These are phyloP conservation scores for cat (Felis catus) DNA, from an alignment of 2,113 vertebrate species.

Conservation along the genomic window DNA sequence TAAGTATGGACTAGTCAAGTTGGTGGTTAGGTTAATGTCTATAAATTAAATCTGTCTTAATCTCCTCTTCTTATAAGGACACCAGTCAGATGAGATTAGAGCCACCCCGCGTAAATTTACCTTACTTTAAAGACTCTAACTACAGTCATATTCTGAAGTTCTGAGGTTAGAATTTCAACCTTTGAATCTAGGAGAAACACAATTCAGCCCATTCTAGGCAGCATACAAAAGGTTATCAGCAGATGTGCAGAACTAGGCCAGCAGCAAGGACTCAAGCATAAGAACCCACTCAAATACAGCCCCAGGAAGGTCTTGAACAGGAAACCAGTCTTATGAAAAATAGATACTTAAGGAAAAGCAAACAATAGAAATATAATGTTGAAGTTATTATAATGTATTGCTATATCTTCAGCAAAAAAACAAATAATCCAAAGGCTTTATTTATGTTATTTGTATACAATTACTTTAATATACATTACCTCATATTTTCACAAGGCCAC, in stretches of 20 bases:
- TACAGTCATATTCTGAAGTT: background rate
- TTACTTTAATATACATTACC: background rate
- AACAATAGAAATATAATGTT: background rate
- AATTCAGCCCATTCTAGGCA: background rate
- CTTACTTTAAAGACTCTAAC: background rate
- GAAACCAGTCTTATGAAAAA: background rate
- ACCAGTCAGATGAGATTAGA: background rate
- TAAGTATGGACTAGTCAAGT: background rate
- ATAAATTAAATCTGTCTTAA: background rate
- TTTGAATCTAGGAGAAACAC: background rate
- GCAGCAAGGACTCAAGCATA: background rate
- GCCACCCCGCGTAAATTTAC: background rate
- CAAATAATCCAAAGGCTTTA: background rate
- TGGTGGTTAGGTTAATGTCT: background rate
- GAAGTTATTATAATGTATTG: background rate
- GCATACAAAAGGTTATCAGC: background rate
- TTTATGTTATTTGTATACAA: background rate
- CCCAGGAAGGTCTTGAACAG: background rate
- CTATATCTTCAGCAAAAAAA: background rate
- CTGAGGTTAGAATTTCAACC: background rate
- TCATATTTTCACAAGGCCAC: background rate
- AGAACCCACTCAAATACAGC: background rate
- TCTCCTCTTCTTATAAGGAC: background rate
- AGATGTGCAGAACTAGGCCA: background rate
- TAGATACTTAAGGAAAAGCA: background rate